Percentiles rank a stretch among this genome's conserved stretches.
Conservation (phyloP, 2,797 vertebrate species). For the Periparus ater region DNA sequence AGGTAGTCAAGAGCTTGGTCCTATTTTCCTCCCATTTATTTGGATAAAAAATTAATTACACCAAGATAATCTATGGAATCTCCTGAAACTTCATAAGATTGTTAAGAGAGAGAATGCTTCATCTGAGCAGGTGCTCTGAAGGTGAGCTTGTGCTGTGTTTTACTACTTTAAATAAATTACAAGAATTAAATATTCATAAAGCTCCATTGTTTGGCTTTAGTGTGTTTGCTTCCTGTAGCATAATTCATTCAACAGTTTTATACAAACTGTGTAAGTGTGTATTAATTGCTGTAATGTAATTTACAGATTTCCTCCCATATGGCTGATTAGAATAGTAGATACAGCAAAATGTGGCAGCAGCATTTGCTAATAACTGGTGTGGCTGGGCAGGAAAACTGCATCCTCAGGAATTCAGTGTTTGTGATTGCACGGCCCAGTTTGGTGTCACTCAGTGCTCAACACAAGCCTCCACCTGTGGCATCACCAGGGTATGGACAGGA, state of each 20-base stretch:
- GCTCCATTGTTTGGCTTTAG: constrained; percentile 47
- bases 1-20: fast-evolving
- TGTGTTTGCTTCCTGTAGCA: constrained; percentile 39
- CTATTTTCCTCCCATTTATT: background rate
- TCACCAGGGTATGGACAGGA: fast-evolving
- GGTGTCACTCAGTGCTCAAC: background rate
- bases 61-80: background rate
- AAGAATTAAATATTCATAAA: constrained; percentile 60
- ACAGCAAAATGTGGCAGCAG: background rate
- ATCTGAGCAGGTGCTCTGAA: constrained; percentile 49
- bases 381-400: background rate
- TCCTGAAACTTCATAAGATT: constrained; percentile 13
- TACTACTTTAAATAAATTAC: constrained; percentile 44
- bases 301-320: constrained; percentile 34
- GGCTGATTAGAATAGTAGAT: background rate
- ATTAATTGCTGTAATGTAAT: constrained; percentile 37
- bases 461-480: fast-evolving
- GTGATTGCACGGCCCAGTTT: background rate
- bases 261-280: constrained; percentile 10
- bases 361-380: background rate
- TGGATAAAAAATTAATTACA: constrained; percentile 33
- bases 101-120: background rate
- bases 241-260: constrained; percentile 54
- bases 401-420: background rate
- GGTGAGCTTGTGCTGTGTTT: constrained; percentile 32